These are phyloP conservation scores for Drosophila melanica DNA, from an alignment of 1,140 invertebrate species.

Conservation along the genomic window DNA sequence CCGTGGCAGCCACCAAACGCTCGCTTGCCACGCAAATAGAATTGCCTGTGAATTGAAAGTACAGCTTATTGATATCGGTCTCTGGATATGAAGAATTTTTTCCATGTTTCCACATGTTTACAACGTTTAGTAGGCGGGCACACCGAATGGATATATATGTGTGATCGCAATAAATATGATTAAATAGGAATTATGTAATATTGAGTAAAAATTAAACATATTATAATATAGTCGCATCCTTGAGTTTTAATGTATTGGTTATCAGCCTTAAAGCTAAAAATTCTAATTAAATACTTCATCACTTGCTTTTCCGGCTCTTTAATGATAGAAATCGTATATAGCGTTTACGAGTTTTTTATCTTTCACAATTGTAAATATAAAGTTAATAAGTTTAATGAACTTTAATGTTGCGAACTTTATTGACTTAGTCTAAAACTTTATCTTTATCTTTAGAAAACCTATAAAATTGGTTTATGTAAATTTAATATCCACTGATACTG, in stretches of 20 bases:
- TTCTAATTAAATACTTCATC: no score
- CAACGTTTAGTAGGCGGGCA: conserved; percentile 35
- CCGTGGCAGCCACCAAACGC: conserved; percentile 76
- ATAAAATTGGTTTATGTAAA: no score
- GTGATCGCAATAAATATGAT: conserved; percentile 1
- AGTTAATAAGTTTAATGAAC: no score
- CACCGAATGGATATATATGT: conserved; percentile 19
- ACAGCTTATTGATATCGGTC: not conserved
- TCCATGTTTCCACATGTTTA: conserved; percentile 17
- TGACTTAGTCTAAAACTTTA: no score
- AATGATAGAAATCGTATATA: no score
- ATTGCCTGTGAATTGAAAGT: conserved; percentile 65
- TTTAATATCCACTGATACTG: no score
- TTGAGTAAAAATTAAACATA: no score
- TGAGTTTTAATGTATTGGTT: not conserved
- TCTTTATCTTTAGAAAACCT: no score
- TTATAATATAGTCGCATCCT: not conserved
- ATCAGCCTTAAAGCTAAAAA: not conserved
- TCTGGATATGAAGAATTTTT: not conserved
- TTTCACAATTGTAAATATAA: no score
- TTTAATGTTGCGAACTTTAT: no score
- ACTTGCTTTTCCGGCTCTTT: no score
- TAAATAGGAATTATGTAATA: not conserved
- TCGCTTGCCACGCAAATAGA: conserved; percentile 83
- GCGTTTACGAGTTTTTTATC: no score